Evolutionary conservation across 2,888 invertebrate species (phyloP), one percentile per base, ranked within the genome.

Genomic region (Branchellion lobata): DNA sequence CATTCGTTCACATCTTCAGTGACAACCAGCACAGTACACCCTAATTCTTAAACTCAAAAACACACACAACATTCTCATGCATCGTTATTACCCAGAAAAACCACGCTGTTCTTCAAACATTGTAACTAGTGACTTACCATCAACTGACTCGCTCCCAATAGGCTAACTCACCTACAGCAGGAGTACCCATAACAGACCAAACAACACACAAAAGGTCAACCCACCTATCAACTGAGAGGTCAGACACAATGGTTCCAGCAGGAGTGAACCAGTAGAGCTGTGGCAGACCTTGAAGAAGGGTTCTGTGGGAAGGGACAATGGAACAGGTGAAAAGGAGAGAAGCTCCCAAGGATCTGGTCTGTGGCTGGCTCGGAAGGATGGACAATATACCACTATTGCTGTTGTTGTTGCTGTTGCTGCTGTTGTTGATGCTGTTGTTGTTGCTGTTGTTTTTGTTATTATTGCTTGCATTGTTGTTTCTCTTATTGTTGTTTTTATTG

Each of bases 231-330:
- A 24, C 24, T 14, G 61, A 57, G 3, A 57, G 61, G 24, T 57
- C 61, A 14, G 61, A 57, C 11, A 57, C 61, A 5, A 57, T 57
- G 21, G 5, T 8, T 5, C 21, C 3, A 5, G 5, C 11, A 8
- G 61, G 61, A 24, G 61, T 57, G 61, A 57, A 57, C 61, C 61
- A 57, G 3, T 18, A 57, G 24, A 57, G 61, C 3, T n/a, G 61
- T 5, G 61, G 61, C n/a, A 57, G 61, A 5, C 61, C 61, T n/a
- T 57, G 5, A 5, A 57, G 5, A 5, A 5, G 3, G 21, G 21
- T 57, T 5, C 61, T 5, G 61, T 57, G 61, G 5, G 61, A 3
- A 5, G 21, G 21, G 14, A 14, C 21, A n/a, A 57, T 57, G 14
- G 61, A 57, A n/a, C 61, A 57, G 61, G n/a, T n/a, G 61, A 57